Conservation (phyloP, 2,888 invertebrate genomes). For the Mayetiola destructor region DNA sequence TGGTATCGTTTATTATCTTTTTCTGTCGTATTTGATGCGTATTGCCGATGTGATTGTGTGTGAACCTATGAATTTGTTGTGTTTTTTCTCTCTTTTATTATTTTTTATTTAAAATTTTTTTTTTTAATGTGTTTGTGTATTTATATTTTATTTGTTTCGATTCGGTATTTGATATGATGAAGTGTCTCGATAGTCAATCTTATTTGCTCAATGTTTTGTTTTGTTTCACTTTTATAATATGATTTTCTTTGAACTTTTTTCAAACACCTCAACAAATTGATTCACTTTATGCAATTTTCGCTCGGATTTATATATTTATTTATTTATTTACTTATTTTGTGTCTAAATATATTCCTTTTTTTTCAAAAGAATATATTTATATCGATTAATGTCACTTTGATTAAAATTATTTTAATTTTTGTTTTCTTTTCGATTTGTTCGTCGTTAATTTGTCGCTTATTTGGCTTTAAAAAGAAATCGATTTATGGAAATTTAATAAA, state of each 20-base stretch:
- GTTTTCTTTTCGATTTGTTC: not conserved
- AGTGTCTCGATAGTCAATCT: conserved; percentile 6
- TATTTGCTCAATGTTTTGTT: not conserved
- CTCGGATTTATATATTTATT: not conserved
- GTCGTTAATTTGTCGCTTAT: too few species aligned
- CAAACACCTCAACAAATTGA: not conserved
- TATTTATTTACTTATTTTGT: not conserved
- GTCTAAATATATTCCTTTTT: too few species aligned
- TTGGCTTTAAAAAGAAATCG: too few species aligned
- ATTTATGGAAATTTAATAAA: too few species aligned
- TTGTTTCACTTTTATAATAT: not conserved
- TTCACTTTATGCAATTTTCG: not conserved
- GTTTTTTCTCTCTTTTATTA: not conserved
- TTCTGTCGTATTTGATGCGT: too few species aligned
- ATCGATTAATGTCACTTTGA: too few species aligned
- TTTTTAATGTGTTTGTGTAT: not conserved
- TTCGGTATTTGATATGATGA: not conserved
- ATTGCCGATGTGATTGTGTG: too few species aligned
- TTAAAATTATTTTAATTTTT: not conserved
- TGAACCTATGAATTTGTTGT: too few species aligned
- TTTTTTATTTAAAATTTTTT: not conserved
- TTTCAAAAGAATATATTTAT: too few species aligned
- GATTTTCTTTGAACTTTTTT: not conserved
- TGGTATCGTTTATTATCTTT: not conserved
- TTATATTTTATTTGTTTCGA: not conserved